These are phyloP conservation scores for Aphidius ervi DNA, from an alignment of 1,140 invertebrate genomes.

Conservation along the genomic window DNA sequence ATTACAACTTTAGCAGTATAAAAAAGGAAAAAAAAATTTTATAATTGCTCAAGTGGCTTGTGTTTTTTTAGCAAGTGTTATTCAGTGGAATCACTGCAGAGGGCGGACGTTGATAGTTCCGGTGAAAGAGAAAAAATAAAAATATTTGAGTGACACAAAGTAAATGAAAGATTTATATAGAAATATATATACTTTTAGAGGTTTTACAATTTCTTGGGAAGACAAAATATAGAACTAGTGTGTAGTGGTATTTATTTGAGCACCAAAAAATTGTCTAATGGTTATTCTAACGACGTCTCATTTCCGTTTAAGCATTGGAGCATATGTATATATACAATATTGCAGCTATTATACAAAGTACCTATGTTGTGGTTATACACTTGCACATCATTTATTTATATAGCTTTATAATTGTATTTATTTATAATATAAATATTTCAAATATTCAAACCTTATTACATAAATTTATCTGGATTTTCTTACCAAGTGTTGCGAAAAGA, in stretches of 20 bases:
- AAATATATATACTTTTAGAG: neutral
- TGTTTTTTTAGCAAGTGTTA: neutral
- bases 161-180: conserved; percentile 3
- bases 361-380: neutral
- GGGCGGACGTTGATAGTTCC: no score
- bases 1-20: neutral
- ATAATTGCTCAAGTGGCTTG: neutral
- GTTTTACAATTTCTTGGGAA: neutral
- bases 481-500: no score
- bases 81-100: no score
- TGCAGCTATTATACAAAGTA: no score
- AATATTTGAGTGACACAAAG: neutral
- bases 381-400: neutral
- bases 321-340: no score
- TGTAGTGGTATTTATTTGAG: conserved; percentile 16
- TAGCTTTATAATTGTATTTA: no score
- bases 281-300: conserved; percentile 18
- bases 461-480: no score
- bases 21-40: neutral
- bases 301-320: neutral
- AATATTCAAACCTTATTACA: no score
- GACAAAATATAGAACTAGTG: conserved; percentile 9
- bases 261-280: conserved; percentile 20
- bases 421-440: no score
- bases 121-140: neutral